Base-by-base conservation (phyloP, 2,797 vertebrate genomes). In the Labeo calbasu region DNA sequence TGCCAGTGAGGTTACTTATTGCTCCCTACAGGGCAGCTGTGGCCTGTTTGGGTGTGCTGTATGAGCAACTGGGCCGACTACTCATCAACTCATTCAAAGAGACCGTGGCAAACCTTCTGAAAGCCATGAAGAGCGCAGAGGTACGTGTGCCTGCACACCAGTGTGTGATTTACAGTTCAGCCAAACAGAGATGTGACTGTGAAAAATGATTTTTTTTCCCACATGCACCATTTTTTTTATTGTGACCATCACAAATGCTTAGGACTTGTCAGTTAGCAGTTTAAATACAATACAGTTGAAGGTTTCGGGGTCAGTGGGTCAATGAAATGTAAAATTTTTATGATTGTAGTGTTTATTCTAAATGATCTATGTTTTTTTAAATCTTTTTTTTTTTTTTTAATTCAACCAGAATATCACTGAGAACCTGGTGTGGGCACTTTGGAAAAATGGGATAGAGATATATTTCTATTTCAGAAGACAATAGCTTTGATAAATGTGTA, bases 121-220 rank as follows among this genome's bases (percentile, higher is more conserved):
- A 97, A 94, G 96, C 96, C 87, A 92, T 98, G 93, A 98, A 96
- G 94, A 97, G 93, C 89, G 97, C 98, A n/a, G 98, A 99, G 96
- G 98, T 97, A 92, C 6, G 76, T 78, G 61, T 77, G 36, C 8
- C 1, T 43, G n/a, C 50, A 57, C 21, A 36, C 23, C n/a, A 32
- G 53, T 5, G 14, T 7, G n/a, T 59, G 21, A 71, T 81, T 59
- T n/a, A 63, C 12, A 51, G 21, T 59, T 46, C 68, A 28, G 40
- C 9, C n/a, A 71, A 55, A 43, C 14, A 9, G 8, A 68, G 14
- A 63, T 65, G 43, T 65, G 70, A 53, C 43, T 40, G 57, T 25
- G 28, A 28, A 51, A 66, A 11, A 63, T 23, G 6, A 32, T 46
- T 55, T 21, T 53, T 25, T 71, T 36, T 36, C 5, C 32, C 11